These are phyloP conservation scores for Coreoperca whiteheadi DNA, from an alignment of 2,113 vertebrate genomes.

Conservation along the genomic window DNA sequence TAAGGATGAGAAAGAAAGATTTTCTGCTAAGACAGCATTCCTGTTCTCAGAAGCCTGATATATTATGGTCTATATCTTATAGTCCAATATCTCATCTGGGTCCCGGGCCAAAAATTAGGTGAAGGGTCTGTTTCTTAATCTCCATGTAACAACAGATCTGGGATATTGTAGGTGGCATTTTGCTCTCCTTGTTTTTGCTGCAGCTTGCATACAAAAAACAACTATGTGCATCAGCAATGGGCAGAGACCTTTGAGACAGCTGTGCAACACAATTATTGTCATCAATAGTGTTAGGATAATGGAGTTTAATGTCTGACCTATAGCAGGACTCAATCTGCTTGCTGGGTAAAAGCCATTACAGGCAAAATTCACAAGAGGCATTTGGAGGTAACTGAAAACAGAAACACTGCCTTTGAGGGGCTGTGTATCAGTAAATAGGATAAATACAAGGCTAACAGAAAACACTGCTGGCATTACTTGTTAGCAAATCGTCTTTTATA, in stretches of 20 bases:
- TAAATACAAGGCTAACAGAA: neutral
- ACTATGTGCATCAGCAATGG: neutral
- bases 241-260: neutral
- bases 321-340: neutral
- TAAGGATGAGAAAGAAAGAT: conserved; percentile 40
- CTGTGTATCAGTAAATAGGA: conserved; percentile 3
- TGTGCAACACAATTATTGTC: neutral
- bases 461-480: neutral
- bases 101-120: neutral
- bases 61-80: conserved; percentile 11
- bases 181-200: neutral
- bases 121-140: neutral
- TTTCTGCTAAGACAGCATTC: conserved; percentile 63
- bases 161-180: neutral
- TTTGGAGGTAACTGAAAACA: conserved; percentile 20
- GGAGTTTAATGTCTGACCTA: conserved; percentile 25
- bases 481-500: neutral
- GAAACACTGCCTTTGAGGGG: conserved; percentile 9
- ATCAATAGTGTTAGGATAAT: conserved; percentile 4
- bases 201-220: neutral
- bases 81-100: conserved; percentile 10
- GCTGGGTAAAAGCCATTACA: conserved; percentile 18
- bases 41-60: conserved; percentile 38
- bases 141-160: neutral
- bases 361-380: neutral